Evolutionary conservation across 2,888 invertebrate genomes (phyloP).

Genomic region (Apamea epomidion): DNA sequence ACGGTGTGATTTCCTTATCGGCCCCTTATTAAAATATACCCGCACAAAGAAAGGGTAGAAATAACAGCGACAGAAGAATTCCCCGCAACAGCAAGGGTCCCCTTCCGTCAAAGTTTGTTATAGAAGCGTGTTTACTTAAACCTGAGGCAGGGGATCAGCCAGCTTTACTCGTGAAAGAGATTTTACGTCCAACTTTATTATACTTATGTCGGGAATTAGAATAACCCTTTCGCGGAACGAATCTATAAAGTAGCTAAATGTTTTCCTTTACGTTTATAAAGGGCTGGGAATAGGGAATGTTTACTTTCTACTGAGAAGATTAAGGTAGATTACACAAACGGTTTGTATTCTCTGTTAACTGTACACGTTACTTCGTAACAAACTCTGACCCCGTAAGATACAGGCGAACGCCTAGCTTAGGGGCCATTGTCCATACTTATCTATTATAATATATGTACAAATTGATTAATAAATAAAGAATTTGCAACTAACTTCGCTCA

Average conservation of each 20-base stretch:
- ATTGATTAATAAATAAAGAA: not conserved
- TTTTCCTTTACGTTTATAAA: conserved; percentile 11
- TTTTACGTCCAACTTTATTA: conserved; percentile 29
- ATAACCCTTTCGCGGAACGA: conserved; percentile 26
- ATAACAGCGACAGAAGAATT: conserved; percentile 1
- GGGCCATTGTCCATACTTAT: too few species aligned
- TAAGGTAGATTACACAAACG: not conserved
- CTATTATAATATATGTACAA: not conserved
- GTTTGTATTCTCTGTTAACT: not conserved
- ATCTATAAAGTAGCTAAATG: conserved; percentile 8
- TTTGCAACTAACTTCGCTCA: not conserved
- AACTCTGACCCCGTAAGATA: too few species aligned
- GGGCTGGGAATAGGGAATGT: not conserved
- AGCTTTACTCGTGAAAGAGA: conserved; percentile 20
- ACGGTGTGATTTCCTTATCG: not conserved
- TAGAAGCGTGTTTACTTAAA: conserved; percentile 35
- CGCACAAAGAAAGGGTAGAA: not conserved
- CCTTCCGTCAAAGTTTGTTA: conserved; percentile 10
- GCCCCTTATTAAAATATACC: not conserved
- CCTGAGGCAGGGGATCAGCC: conserved; percentile 31
- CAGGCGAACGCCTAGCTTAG: too few species aligned
- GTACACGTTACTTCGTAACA: not conserved
- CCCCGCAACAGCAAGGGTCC: not conserved
- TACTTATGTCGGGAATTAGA: conserved; percentile 31
- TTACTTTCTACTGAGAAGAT: not conserved